phyloP scores from a whole-genome alignment of 2,113 vertebrate species.

The Aptenodytes patagonicus region DNA sequence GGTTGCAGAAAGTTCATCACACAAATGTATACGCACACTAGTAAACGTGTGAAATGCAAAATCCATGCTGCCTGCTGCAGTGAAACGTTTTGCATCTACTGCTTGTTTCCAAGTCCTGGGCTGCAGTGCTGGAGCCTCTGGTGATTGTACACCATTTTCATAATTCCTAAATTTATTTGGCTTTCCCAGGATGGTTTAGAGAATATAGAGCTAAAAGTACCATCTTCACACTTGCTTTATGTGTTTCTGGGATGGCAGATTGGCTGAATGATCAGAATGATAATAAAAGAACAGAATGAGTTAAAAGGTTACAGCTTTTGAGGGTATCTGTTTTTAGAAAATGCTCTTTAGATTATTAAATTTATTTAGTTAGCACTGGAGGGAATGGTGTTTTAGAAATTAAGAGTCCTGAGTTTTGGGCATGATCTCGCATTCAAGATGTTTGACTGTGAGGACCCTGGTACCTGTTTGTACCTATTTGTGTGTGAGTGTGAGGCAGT shows the following conservation, averaged over 20 bases:
- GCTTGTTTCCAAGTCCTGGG: background rate
- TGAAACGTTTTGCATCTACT: background rate
- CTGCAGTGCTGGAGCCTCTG: background rate
- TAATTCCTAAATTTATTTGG: background rate
- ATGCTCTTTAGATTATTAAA: background rate
- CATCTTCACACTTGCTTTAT: background rate
- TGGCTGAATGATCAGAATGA: background rate
- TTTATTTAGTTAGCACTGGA: background rate
- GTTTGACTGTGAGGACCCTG: background rate
- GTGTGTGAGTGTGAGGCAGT: background rate
- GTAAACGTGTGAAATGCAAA: background rate
- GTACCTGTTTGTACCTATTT: background rate
- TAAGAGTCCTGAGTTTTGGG: background rate
- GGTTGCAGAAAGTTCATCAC: background rate
- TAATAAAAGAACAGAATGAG: background rate
- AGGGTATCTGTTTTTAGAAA: background rate
- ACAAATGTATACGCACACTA: rapidly evolving
- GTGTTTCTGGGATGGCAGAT: background rate
- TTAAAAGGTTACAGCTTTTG: background rate
- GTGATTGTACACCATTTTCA: background rate
- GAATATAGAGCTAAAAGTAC: background rate
- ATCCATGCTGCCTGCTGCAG: background rate
- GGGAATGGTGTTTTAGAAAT: background rate
- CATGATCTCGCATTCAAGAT: too few relatives aligned
- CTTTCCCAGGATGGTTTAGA: background rate